phyloP scores from a whole-genome alignment of 2,888 invertebrate species.

The Coleophora flavipennella region DNA sequence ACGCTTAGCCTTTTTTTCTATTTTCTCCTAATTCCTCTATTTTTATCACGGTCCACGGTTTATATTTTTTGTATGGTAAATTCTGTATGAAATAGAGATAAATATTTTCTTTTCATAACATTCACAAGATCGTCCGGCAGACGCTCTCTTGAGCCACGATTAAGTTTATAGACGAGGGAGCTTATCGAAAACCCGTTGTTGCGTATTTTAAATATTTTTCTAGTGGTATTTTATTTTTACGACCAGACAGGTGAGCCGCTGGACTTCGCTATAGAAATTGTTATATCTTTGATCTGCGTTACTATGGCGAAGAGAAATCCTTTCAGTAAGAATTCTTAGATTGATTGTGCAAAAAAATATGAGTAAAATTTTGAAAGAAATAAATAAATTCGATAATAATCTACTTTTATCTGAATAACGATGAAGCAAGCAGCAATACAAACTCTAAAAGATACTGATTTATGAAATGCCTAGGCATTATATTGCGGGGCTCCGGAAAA shows the following conservation, averaged over 20 bases:
- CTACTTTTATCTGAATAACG: too few species aligned
- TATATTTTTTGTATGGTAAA: slow-evolving; percentile 1
- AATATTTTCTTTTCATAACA: slow-evolving; percentile 25
- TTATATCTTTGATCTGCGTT: slow-evolving; percentile 50
- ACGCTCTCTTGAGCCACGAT: slow-evolving; percentile 47
- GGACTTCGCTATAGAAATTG: slow-evolving; percentile 13
- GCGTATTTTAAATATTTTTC: slow-evolving; percentile 54
- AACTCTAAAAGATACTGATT: too few species aligned
- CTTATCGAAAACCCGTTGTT: slow-evolving; percentile 47
- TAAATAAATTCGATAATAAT: too few species aligned
- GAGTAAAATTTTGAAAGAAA: too few species aligned
- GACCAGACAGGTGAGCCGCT: slow-evolving; percentile 27
- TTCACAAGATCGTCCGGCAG: slow-evolving; percentile 51
- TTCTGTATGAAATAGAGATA: slow-evolving; percentile 16
- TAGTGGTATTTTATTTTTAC: slow-evolving; percentile 61
- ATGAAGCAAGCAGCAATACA: too few species aligned
- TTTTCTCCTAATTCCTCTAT: too few species aligned
- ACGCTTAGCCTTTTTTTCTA: too few species aligned
- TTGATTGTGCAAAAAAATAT: too few species aligned
- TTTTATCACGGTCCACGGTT: too few species aligned
- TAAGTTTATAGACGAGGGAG: slow-evolving; percentile 29
- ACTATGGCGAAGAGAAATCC: slow-evolving; percentile 13
- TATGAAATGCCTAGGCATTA: too few species aligned
- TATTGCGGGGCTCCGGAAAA: too few species aligned
- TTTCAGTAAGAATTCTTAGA: not conserved